Conservation (phyloP, 2,888 invertebrate genomes). For the Amiota communis region DNA sequence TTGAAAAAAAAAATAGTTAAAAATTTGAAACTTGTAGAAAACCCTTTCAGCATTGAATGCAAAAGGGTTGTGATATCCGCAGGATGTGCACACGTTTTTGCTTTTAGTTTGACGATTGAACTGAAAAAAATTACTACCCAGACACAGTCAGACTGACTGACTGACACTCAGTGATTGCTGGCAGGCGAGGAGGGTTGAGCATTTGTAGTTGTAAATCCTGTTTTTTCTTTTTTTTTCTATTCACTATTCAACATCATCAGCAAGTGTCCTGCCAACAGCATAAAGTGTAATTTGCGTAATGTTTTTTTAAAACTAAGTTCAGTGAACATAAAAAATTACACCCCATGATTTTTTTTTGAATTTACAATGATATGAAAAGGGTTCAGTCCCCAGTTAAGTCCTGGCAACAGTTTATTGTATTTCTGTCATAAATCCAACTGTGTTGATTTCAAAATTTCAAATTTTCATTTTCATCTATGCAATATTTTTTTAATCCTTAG, state of each 20-base stretch:
- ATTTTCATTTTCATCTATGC: constrained; percentile 33
- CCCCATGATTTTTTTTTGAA: constrained; percentile 29
- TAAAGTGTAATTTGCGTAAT: constrained; percentile 43
- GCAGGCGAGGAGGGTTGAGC: constrained; percentile 50
- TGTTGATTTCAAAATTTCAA: constrained; percentile 3
- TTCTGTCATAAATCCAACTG: constrained; percentile 45
- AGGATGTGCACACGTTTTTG: constrained; percentile 51
- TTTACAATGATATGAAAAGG: constrained; percentile 40
- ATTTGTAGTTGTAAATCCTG: constrained; percentile 24
- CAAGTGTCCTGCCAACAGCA: constrained; percentile 64
- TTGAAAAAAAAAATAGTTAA: constrained; percentile 35
- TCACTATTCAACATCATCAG: neutral
- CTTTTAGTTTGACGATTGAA: constrained; percentile 35
- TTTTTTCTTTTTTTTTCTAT: constrained; percentile 5
- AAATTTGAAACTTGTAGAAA: constrained; percentile 52
- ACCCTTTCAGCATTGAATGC: constrained; percentile 54
- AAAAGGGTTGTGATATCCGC: constrained; percentile 67
- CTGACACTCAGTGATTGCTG: too few relatives aligned
- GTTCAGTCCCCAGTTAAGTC: constrained; percentile 31
- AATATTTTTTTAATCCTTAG: constrained; percentile 50
- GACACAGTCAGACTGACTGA: constrained; percentile 34
- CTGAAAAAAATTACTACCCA: constrained; percentile 41
- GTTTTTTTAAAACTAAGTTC: too few relatives aligned
- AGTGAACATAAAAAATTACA: constrained; percentile 44
- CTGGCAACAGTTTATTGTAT: constrained; percentile 45